Base-by-base conservation (phyloP, 2,888 invertebrate genomes). In the Lasius fuliginosus region DNA sequence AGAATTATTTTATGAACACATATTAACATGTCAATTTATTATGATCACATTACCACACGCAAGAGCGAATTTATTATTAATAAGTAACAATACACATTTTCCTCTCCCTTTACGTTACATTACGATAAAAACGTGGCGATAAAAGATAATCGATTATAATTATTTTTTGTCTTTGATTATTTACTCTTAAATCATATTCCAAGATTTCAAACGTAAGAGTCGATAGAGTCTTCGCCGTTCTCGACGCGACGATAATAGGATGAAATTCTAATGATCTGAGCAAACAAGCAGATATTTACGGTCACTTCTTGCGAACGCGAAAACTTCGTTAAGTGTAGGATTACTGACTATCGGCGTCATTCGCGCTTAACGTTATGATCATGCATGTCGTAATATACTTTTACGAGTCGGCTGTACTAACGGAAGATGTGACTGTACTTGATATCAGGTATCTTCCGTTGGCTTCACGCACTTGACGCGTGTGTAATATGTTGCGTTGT, bases 271-370 rank as follows among this genome's bases (percentile, higher is more conserved):
- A 73, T 40, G 53, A 56, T 69, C 27, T 36, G 33, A n/a, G 30
- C 36, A 62, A 75, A 83, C 42, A 60, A 71, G n/a, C 6, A 27
- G n/a, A 77, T 77, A 77, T 77, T 83, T 74, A 85, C 58, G 82
- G 67, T 84, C 46, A 64, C 65, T 40, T 65, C 65, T 65, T 40
- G 74, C 33, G 62, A 46, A 69, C 23, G 71, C 75, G 79, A 86
- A 87, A 86, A 82, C 76, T 86, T 81, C 81, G 84, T 86, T 83
- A 84, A 84, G 74, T 64, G 75, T 62, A 40, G 49, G 60, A 87
- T 83, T 81, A 64, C 68, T 23, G 69, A 60, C 71, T 58, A 83
- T 84, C 53, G 67, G 36, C 79, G 84, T 87, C 86, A 75, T 69
- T 79, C 67, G 84, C 18, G 83, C 73, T 84, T 74, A 84, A 83